Evolutionary conservation across 2,797 vertebrate species (phyloP).

Genomic region (Taeniopygia guttata): DNA sequence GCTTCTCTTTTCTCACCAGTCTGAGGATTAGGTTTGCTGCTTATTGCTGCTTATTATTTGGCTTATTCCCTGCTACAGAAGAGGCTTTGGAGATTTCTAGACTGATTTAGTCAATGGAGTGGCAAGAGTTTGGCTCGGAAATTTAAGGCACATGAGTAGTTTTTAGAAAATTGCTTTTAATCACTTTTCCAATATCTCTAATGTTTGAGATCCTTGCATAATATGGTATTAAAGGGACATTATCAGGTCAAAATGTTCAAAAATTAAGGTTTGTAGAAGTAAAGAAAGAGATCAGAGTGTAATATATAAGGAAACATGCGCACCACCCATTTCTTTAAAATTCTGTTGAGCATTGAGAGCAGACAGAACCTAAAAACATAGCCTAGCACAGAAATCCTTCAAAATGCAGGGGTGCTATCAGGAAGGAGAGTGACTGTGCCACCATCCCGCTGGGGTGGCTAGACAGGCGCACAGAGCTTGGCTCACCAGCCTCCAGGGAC

Average conservation of each 20-base stretch:
- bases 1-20: background rate
- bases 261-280: background rate
- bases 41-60: background rate
- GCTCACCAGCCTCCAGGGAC: too few species aligned
- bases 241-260: conserved; percentile 15
- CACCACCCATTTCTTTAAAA: background rate
- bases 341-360: background rate
- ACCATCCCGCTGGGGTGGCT: rapidly evolving
- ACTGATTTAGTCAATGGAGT: conserved; percentile 35
- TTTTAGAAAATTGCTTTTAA: conserved; percentile 56
- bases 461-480: rapidly evolving
- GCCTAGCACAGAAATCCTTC: background rate
- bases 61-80: background rate
- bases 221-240: conserved; percentile 37
- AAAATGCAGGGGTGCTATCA: background rate
- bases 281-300: background rate
- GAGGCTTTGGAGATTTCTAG: conserved; percentile 60
- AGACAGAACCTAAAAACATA: background rate
- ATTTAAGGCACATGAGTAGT: conserved; percentile 57
- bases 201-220: conserved; percentile 48
- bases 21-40: conserved; percentile 43
- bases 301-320: background rate
- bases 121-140: conserved; percentile 33
- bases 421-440: rapidly evolving
- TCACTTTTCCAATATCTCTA: conserved; percentile 27